These are phyloP conservation scores for Varecia variegata DNA, from an alignment of 2,797 vertebrate species.

Conservation along the genomic window DNA sequence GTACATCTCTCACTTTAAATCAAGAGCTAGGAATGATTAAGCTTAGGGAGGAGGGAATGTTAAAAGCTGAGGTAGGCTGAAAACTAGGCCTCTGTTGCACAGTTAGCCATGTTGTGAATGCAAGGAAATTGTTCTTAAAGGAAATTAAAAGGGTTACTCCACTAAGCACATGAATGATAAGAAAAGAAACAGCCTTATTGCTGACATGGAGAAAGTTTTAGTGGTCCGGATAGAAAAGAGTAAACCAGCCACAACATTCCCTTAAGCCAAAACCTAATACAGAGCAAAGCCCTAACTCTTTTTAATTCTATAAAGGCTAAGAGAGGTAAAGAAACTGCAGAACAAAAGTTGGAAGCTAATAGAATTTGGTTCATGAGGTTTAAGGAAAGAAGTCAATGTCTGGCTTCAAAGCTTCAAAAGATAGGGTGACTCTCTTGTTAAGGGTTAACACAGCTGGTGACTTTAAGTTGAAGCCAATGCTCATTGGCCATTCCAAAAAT, in stretches of 20 bases:
- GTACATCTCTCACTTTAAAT: not conserved
- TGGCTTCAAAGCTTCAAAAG: too few species aligned
- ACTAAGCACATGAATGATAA: not conserved
- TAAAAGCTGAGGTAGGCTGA: not conserved
- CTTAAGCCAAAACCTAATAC: not conserved
- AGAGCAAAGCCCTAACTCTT: not conserved
- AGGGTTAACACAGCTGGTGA: too few species aligned
- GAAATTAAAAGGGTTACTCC: not conserved
- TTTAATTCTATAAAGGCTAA: not conserved
- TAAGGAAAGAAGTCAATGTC: not conserved
- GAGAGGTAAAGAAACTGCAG: not conserved
- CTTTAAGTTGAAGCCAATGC: too few species aligned
- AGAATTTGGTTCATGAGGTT: not conserved
- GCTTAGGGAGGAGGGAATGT: not conserved
- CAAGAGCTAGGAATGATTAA: not conserved
- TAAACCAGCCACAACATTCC: not conserved
- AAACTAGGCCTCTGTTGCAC: too few species aligned
- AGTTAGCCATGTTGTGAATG: not conserved
- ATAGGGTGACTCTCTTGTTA: too few species aligned
- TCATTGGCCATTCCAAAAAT: too few species aligned
- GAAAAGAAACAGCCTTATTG: not conserved
- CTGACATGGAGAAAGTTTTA: not conserved
- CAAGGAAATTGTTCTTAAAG: not conserved
- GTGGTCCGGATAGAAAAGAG: not conserved
- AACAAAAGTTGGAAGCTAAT: not conserved